Evolutionary conservation across 35 echinoderm and acorn worm genomes (phyloP), one percentile per base, ranked within the genome.

Genomic region (Acanthaster planci): DNA sequence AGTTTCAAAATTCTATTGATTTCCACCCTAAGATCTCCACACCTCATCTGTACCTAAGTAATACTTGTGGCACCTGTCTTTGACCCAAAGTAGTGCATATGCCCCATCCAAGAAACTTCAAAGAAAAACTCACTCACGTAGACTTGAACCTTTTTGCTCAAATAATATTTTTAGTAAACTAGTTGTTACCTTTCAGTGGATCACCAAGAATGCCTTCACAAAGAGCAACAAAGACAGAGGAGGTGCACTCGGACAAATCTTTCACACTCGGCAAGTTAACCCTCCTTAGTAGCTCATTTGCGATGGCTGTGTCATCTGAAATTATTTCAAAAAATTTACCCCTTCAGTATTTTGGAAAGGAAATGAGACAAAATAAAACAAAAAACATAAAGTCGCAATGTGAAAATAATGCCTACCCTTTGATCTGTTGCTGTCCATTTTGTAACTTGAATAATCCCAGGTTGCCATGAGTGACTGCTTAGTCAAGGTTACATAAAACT

Each of bases 151-250:
- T 47, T 47, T 47, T 47, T 47, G 42, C 4, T 4, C 42, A 6
- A 47, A 47, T 47, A 47, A 47, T 47, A 47, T 47, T 47, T 47
- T 47, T 47, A 47, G 12, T 6, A 47, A 47, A 47, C n/a, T 15
- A 18, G 5, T 47, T 0, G 1, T 60, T 89, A 93, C 91, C 91
- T 84, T 85, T 53, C 19, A 93, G 78, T 78, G 77, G 88, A 55
- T 92, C 90, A 9, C 94, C 94, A 15, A 97, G 87, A 59, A 97
- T 97, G 0, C 90, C 83, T 67, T 97, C 94, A 85, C 89, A 97
- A 51, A 97, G 83, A 26, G 87, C 55, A 18, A 90, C 76, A 42
- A 92, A 92, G 8, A 68, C 52, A 0, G 87, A 76, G 50, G 90
- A 50, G 47, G 84, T 79, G 84, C 86, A 90, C 75, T 97, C 87